These are phyloP conservation scores for Ooceraea biroi DNA, from an alignment of 1,140 invertebrate genomes.

Conservation along the genomic window DNA sequence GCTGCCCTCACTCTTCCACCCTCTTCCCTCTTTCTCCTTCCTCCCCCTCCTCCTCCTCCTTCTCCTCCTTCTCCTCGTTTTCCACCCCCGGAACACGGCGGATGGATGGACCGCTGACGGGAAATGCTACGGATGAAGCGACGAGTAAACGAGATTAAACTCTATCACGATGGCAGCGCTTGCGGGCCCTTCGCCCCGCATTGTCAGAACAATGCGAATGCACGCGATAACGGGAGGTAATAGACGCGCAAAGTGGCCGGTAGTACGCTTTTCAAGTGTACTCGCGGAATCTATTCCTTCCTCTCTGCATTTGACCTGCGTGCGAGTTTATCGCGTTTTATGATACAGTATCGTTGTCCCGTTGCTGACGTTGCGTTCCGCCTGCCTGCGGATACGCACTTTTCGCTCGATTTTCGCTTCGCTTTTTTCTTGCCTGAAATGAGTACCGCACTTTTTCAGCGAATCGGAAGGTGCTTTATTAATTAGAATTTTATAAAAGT, in stretches of 20 bases:
- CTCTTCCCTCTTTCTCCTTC: too few species aligned
- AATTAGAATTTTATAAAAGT: too few species aligned
- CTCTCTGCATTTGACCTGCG: background rate
- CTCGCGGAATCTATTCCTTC: background rate
- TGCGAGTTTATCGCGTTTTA: constrained; percentile 28
- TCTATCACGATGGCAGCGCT: constrained; percentile 16
- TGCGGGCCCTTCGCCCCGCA: background rate
- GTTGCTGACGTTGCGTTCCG: background rate
- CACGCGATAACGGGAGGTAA: constrained; percentile 13
- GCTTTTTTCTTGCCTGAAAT: too few species aligned
- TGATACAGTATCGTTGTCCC: background rate
- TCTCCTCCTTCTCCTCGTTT: too few species aligned
- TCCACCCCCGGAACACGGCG: too few species aligned
- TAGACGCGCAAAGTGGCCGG: constrained; percentile 20
- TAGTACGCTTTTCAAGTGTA: constrained; percentile 7
- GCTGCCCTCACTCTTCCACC: too few species aligned
- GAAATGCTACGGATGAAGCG: constrained; percentile 38
- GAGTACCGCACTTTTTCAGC: too few species aligned
- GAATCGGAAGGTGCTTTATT: constrained; percentile 7
- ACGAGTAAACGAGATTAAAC: constrained; percentile 47
- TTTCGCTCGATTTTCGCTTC: too few species aligned
- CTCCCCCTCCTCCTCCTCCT: too few species aligned
- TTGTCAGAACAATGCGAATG: constrained; percentile 20
- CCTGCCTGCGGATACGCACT: too few species aligned
- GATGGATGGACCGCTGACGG: background rate